These are phyloP conservation scores for Rhinoraja longicauda DNA, from an alignment of 2,797 vertebrate genomes.

Conservation along the genomic window DNA sequence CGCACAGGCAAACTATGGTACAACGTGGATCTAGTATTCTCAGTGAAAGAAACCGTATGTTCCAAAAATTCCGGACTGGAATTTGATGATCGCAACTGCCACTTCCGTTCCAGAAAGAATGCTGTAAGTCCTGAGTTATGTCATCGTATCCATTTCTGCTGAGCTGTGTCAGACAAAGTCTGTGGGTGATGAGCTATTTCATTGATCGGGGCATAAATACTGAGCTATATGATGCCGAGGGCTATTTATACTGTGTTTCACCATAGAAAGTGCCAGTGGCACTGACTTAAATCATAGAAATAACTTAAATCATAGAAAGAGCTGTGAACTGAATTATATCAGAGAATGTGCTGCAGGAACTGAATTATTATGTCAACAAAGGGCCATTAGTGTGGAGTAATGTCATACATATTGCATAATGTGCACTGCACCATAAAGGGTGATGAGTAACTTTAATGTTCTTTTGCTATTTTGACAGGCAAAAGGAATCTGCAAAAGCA, in stretches of 20 bases:
- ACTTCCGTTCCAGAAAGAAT: not conserved
- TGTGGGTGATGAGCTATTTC: too few relatives aligned
- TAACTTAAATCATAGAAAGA: too few relatives aligned
- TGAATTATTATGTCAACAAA: too few relatives aligned
- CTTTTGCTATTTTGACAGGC: not conserved
- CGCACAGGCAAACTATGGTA: slow-evolving; percentile 22
- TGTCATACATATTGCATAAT: too few relatives aligned
- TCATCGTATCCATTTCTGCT: not conserved
- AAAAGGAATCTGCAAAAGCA: not conserved
- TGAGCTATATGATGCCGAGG: not conserved
- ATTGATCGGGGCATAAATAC: too few relatives aligned
- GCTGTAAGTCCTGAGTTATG: not conserved
- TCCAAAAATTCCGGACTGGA: slow-evolving; percentile 32
- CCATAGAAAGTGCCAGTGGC: not conserved
- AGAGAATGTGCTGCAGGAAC: too few relatives aligned
- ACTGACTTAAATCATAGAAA: not conserved
- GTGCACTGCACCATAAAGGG: too few relatives aligned
- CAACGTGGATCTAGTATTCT: slow-evolving; percentile 25
- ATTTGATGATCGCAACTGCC: slow-evolving; percentile 6
- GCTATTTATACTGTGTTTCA: not conserved
- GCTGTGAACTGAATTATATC: too few relatives aligned
- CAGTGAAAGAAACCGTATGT: slow-evolving; percentile 31
- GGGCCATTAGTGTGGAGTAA: not conserved
- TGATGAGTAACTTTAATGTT: not conserved
- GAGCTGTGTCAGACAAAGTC: not conserved